Base-by-base conservation (phyloP, 1,140 invertebrate genomes). In the Drosophila paulistorum region DNA sequence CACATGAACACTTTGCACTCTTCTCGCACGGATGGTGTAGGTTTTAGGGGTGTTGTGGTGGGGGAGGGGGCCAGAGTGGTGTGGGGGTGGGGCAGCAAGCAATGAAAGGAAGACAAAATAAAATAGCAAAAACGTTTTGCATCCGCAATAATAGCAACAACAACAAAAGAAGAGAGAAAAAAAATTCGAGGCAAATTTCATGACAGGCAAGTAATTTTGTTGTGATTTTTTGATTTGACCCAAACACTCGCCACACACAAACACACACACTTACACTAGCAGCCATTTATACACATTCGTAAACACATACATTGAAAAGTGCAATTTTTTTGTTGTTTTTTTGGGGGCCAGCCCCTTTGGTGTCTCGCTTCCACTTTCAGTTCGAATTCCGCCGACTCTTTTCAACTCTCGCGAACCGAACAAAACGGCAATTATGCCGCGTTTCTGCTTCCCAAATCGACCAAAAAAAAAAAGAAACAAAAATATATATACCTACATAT, bases 381-480 rank as follows among this genome's bases (percentile, higher is more conserved):
- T 60, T 41, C 39, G 39, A 57, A n/a, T 42, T 45, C 75, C 58
- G 55, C 14, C 23, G 26, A 51, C 55, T 66, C 60, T 63, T 65
- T 45, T 60, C 58, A 39, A 48, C 65, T 73, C 67, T 69, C 20
- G 26, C 74, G 64, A 78, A 84, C 84, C 77, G 64, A 78, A 84
- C 84, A 78, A 89, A 89, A 84, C 74, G 84, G 84, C 84, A 89
- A 89, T 89, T 89, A 89, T 89, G 84, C 84, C 84, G 84, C 84
- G 77, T 78, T 89, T 80, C 78, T 78, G 77, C 80, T 87, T 74
- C 74, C 45, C 84, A 89, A 89, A 84, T 71, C 74, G 71, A 71
- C 11, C 30, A 54, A 13, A 6, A 39, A 30, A 65, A 70, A 51
- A 45, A 55, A 23, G 30, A 62, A 70, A 41, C 33, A 3, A 5